phyloP scores from a whole-genome alignment of 1,140 invertebrate genomes.

The Drosophila bocki region DNA sequence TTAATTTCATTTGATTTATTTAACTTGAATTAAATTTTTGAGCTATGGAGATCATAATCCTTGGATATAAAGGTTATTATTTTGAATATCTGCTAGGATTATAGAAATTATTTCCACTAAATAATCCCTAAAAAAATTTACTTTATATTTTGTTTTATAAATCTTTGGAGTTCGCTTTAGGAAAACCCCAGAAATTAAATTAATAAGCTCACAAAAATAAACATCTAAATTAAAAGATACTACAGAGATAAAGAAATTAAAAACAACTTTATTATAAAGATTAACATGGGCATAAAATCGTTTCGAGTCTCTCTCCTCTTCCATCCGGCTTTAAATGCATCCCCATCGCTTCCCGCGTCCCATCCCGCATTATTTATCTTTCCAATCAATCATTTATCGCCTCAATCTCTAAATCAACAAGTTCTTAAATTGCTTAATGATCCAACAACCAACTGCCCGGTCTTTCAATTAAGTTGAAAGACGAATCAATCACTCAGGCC shows the following conservation, averaged over 20 bases:
- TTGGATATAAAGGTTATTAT: not conserved
- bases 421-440: conserved; percentile 52
- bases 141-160: not conserved
- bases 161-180: not conserved
- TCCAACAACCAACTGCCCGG: conserved; percentile 25
- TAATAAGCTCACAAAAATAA: conserved; percentile 1
- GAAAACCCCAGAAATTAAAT: conserved; percentile 2
- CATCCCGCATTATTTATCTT: conserved; percentile 24
- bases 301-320: not conserved
- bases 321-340: conserved; percentile 24
- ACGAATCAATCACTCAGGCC: conserved; percentile 36
- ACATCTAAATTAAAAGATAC: conserved; percentile 9
- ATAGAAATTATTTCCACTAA: not conserved
- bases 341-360: conserved; percentile 7
- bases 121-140: not conserved
- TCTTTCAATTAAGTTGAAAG: conserved; percentile 46
- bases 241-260: not conserved
- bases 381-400: conserved; percentile 43
- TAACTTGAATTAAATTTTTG: not conserved
- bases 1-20: conserved; percentile 9
- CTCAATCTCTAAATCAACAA: conserved; percentile 41
- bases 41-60: not conserved
- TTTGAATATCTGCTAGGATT: not conserved
- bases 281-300: conserved; percentile 20
- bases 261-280: conserved; percentile 5